Evolutionary conservation across 2,113 vertebrate genomes (phyloP), one percentile per base, ranked within the genome.

Genomic region (Myotis davidii): DNA sequence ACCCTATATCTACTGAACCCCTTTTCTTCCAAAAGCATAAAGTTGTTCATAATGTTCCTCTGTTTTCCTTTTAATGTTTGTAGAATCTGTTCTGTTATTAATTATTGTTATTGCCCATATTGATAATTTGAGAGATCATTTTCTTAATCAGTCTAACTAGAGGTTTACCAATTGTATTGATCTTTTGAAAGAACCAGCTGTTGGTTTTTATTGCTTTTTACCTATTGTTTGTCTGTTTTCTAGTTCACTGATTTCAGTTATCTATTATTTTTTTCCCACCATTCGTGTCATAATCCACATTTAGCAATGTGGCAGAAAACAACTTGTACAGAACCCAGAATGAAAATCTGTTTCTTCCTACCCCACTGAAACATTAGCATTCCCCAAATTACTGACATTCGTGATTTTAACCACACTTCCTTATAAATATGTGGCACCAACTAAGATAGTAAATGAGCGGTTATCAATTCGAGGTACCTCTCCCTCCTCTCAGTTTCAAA

Each of bases 401-500:
- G 8, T 12, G 21, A 88, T 67, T 18, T 21, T 8, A 32, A 74
- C 23, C 25, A 1, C 1, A 14, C 52, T 91, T 85, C 48, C 77
- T 91, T 69, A 50, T 50, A 79, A 93, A 88, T 12, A 27, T 2
- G 65, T 86, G 76, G 81, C 56, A 87, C 78, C 72, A 90, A n/a
- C n/a, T 85, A 45, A 52, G 59, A 85, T 23, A 65, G 76, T 92
- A 94, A 77, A 78, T n/a, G 18, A 72, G 27, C 0, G 5, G 52
- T 87, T 77, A 85, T 64, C 59, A 72, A 70, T 83, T 79, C 0
- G 18, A 67, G 54, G 76, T 72, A 73, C 39, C 16, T 34, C 77
- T 96, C 56, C 56, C 82, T 85, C 91, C 73, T 72, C 59, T 89
- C 34, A 0, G 74, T 87, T 96, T 54, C 88, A 88, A 92, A 96